These are phyloP conservation scores for Rhizoglyphus robini DNA, from an alignment of 1,140 invertebrate genomes.

Conservation along the genomic window DNA sequence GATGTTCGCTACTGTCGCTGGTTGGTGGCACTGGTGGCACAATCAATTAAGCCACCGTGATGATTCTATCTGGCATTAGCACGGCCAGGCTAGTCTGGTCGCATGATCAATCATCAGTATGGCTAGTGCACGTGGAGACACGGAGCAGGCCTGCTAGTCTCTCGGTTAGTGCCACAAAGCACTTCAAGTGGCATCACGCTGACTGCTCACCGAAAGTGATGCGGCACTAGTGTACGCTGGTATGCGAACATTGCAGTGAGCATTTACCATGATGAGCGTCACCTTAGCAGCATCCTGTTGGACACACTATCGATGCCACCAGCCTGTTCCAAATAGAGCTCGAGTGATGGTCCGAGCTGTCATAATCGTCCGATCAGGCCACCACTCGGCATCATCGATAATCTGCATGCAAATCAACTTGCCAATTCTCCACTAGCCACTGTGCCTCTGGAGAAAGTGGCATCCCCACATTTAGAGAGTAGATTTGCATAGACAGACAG, in stretches of 20 bases:
- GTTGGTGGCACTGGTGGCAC: no score
- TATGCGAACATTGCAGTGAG: no score
- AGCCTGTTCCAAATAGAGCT: background rate
- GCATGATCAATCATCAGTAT: background rate
- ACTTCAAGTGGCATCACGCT: no score
- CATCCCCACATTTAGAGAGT: no score
- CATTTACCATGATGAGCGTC: no score
- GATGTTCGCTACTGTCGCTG: no score
- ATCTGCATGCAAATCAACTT: conserved; percentile 11
- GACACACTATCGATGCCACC: background rate
- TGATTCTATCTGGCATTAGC: conserved; percentile 11
- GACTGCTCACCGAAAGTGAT: no score
- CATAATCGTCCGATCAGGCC: background rate
- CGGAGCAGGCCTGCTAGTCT: background rate
- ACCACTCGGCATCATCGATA: background rate
- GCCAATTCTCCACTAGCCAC: background rate
- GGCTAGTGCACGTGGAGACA: background rate
- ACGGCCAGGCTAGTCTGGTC: background rate
- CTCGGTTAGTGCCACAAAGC: no score
- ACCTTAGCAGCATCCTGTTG: conserved; percentile 5
- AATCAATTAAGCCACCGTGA: conserved; percentile 11
- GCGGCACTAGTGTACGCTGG: no score
- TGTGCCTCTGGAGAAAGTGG: background rate
- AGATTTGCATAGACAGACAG: background rate
- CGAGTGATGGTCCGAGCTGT: background rate